Evolutionary conservation across 2,797 vertebrate genomes (phyloP).

Genomic region (Crocodylus rhombifer): DNA sequence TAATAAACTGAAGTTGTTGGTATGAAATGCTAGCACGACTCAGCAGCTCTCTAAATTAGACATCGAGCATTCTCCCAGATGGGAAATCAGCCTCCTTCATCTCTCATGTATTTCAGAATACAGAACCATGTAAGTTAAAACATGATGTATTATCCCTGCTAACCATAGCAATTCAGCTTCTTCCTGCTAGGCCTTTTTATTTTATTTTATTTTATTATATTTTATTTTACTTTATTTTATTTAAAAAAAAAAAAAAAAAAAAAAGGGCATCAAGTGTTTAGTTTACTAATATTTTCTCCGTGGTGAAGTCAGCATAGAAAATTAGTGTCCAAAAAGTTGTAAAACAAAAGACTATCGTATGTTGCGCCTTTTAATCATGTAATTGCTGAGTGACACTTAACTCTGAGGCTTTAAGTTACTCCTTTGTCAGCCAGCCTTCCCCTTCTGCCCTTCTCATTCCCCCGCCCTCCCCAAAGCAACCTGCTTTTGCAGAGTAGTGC

Average conservation of each 20-base stretch:
- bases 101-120: not conserved
- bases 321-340: slow-evolving; percentile 64
- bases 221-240: not conserved
- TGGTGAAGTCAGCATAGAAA: slow-evolving; percentile 47
- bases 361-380: slow-evolving; percentile 82
- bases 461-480: slow-evolving; percentile 66
- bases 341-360: slow-evolving; percentile 72
- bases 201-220: not conserved
- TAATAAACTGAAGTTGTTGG: not conserved
- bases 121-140: not conserved
- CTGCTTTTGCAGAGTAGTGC: slow-evolving; percentile 83
- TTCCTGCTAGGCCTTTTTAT: not conserved
- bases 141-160: not conserved
- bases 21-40: not conserved
- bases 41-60: not conserved
- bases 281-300: not conserved
- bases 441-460: slow-evolving; percentile 32
- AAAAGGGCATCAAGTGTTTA: not conserved
- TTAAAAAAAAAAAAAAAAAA: not conserved
- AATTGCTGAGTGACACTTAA: slow-evolving; percentile 81
- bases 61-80: accelerated
- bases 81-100: slow-evolving; percentile 26
- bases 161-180: not conserved
- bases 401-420: slow-evolving; percentile 77
- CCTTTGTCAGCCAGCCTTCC: slow-evolving; percentile 67